A percentile compares a stretch with the other conserved stretches of the same genome.
Evolutionary conservation across 1,140 invertebrate species (phyloP).

Genomic region (Scaptomyza graminum): DNA sequence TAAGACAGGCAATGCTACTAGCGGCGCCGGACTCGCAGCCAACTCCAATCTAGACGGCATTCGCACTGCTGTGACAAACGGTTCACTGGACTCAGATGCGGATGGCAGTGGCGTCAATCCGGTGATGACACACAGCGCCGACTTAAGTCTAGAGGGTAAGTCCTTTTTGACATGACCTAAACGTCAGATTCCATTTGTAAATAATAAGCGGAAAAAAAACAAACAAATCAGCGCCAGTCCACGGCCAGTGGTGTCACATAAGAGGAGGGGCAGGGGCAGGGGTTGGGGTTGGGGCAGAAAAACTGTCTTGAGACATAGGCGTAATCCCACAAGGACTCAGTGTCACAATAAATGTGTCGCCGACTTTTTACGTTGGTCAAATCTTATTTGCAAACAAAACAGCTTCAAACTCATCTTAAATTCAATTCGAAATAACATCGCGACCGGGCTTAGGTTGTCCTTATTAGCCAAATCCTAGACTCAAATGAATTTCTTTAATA

Average conservation of each 20-base stretch:
- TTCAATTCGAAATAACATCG: constrained; percentile 17
- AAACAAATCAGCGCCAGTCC: constrained; percentile 11
- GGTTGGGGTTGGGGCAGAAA: neutral
- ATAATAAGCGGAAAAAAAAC: constrained; percentile 14
- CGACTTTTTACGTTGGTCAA: constrained; percentile 41
- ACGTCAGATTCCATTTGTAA: constrained; percentile 4
- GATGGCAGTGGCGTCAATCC: constrained; percentile 65
- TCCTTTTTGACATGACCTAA: constrained; percentile 11
- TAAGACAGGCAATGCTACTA: constrained; percentile 42
- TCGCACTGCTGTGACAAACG: constrained; percentile 53
- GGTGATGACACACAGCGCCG: constrained; percentile 77
- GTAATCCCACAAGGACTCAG: constrained; percentile 32
- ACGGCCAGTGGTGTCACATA: constrained; percentile 4
- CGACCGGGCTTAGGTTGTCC: neutral
- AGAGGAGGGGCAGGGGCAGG: no score
- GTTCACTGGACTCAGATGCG: constrained; percentile 56
- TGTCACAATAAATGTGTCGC: constrained; percentile 25
- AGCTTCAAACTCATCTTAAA: constrained; percentile 37
- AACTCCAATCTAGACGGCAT: constrained; percentile 38
- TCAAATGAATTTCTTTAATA: constrained; percentile 13
- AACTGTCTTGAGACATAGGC: constrained; percentile 16
- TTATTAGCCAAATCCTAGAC: constrained; percentile 32
- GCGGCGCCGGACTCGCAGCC: constrained; percentile 3
- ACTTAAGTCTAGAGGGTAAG: constrained; percentile 78
- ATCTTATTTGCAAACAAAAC: constrained; percentile 47